Conservation (phyloP, 2,888 invertebrate species). For the Drosophila hamatofila region DNA sequence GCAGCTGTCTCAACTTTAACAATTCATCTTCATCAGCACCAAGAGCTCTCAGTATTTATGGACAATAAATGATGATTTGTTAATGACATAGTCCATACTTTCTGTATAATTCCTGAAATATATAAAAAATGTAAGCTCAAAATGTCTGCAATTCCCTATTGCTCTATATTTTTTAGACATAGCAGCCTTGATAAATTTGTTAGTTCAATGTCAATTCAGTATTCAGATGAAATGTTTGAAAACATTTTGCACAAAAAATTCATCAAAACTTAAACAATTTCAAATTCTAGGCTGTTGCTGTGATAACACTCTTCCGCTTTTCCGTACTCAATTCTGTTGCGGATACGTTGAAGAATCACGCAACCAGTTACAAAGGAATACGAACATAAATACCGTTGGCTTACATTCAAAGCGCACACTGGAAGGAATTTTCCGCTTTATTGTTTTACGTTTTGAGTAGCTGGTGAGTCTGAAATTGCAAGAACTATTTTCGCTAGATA, state of each 20-base stretch:
- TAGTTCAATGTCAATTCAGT: conserved; percentile 29
- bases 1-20: conserved; percentile 12
- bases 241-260: conserved; percentile 30
- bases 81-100: not conserved
- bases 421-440: not conserved
- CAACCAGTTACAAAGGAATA: not conserved
- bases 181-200: conserved; percentile 22
- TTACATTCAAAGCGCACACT: not conserved
- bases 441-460: conserved; percentile 7
- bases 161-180: not conserved
- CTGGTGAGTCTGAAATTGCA: conserved; percentile 23
- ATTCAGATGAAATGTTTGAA: conserved; percentile 8
- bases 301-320: conserved; percentile 3
- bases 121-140: not conserved
- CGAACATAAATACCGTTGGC: not conserved
- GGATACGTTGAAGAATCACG: not conserved
- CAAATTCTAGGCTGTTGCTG: conserved; percentile 3
- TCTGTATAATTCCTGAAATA: not conserved
- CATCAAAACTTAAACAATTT: conserved; percentile 22
- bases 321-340: not conserved
- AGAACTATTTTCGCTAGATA: not conserved
- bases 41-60: not conserved
- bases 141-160: not conserved
- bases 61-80: not conserved
- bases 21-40: not conserved